Conservation (phyloP, 2,113 vertebrate genomes). For the Acanthochromis polyacanthus region DNA sequence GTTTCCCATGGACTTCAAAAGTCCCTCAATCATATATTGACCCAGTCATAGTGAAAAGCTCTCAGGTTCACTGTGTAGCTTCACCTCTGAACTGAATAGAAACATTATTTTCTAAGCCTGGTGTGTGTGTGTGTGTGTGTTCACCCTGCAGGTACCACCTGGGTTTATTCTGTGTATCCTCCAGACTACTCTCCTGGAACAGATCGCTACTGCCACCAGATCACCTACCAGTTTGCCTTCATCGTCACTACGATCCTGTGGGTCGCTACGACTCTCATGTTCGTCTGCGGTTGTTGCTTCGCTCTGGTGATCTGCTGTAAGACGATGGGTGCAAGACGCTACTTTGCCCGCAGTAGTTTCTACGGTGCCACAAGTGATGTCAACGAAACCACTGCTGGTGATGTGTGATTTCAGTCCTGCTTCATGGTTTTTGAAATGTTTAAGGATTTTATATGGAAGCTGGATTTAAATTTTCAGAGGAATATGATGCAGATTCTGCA, state of each 20-base stretch:
- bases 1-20: no score
- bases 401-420: conserved; percentile 54
- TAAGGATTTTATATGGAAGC: background rate
- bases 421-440: background rate
- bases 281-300: conserved; percentile 29
- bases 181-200: conserved; percentile 51
- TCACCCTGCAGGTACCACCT: conserved; percentile 51
- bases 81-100: background rate
- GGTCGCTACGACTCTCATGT: background rate
- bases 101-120: background rate
- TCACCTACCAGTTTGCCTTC: conserved; percentile 70
- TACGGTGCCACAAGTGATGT: conserved; percentile 46
- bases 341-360: conserved; percentile 17
- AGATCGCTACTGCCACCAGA: conserved; percentile 54
- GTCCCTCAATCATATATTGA: no score
- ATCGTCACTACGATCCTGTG: conserved; percentile 64
- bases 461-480: background rate
- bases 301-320: conserved; percentile 32
- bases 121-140: background rate
- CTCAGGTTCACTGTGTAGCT: background rate
- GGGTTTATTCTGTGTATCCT: conserved; percentile 71
- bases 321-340: background rate
- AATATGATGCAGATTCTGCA: background rate
- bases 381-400: conserved; percentile 17
- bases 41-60: background rate